These are phyloP conservation scores for Myotis brandtii DNA, from an alignment of 2,113 vertebrate species.

Conservation along the genomic window DNA sequence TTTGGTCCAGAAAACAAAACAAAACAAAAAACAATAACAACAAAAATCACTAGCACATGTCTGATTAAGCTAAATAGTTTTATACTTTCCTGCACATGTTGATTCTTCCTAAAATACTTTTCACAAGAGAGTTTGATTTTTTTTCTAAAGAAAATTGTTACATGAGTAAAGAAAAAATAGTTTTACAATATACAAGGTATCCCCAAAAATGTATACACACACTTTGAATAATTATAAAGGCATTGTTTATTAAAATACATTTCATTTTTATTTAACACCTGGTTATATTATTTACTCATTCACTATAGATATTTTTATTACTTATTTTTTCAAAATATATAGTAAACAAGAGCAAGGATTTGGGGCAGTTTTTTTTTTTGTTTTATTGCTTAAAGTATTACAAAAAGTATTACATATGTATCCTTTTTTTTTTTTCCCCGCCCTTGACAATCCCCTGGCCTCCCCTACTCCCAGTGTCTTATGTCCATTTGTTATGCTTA, in stretches of 20 bases:
- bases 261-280: too few species aligned
- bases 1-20: not conserved
- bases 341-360: not conserved
- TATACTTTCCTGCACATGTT: not conserved
- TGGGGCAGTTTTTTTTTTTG: not conserved
- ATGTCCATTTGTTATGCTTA: too few species aligned
- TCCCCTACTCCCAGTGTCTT: too few species aligned
- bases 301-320: not conserved
- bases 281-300: not conserved
- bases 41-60: not conserved
- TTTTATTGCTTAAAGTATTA: too few species aligned
- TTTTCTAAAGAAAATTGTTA: not conserved
- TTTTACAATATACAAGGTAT: not conserved
- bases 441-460: too few species aligned
- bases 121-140: not conserved
- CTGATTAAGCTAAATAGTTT: conserved; percentile 9
- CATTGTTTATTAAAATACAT: too few species aligned
- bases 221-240: too few species aligned
- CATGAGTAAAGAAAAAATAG: not conserved
- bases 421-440: too few species aligned
- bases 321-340: not conserved
- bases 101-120: not conserved
- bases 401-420: too few species aligned
- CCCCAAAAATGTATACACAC: too few species aligned
- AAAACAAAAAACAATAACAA: not conserved